Conservation (phyloP, 2,888 invertebrate species). For the Ypsolopha scabrella region DNA sequence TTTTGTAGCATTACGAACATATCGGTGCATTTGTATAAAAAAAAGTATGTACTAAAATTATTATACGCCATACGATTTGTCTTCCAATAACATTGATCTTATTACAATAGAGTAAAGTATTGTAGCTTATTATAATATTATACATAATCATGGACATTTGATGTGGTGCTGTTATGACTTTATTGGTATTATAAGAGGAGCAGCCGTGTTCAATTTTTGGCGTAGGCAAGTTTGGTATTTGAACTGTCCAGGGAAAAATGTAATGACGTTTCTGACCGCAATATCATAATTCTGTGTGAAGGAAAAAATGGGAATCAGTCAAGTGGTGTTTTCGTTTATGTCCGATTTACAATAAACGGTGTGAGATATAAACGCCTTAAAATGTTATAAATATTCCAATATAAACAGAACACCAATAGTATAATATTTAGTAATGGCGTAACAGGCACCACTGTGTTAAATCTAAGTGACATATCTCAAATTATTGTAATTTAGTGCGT, state of each 20-base stretch:
- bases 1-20: slow-evolving; percentile 55
- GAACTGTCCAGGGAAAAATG: no score
- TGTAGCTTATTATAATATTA: slow-evolving; percentile 65
- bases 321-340: no score
- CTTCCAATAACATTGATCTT: slow-evolving; percentile 70
- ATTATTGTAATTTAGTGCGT: slow-evolving; percentile 67
- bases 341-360: no score
- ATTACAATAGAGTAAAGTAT: slow-evolving; percentile 65
- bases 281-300: no score
- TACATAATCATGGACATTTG: slow-evolving; percentile 46
- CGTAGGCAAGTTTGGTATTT: no score
- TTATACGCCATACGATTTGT: slow-evolving; percentile 71
- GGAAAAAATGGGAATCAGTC: no score
- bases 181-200: slow-evolving; percentile 5
- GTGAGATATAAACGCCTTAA: no score
- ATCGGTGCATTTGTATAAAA: slow-evolving; percentile 60
- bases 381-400: slow-evolving; percentile 8
- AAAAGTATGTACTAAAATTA: slow-evolving; percentile 51
- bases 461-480: slow-evolving; percentile 67
- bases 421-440: slow-evolving; percentile 20
- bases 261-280: no score
- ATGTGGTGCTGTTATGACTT: slow-evolving; percentile 41
- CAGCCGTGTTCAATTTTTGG: no score
- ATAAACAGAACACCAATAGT: slow-evolving; percentile 22
- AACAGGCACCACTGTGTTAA: slow-evolving; percentile 46